Evolutionary conservation across 2,797 vertebrate genomes (phyloP), one percentile per base, ranked within the genome.

Genomic region (Lagorchestes hirsutus): DNA sequence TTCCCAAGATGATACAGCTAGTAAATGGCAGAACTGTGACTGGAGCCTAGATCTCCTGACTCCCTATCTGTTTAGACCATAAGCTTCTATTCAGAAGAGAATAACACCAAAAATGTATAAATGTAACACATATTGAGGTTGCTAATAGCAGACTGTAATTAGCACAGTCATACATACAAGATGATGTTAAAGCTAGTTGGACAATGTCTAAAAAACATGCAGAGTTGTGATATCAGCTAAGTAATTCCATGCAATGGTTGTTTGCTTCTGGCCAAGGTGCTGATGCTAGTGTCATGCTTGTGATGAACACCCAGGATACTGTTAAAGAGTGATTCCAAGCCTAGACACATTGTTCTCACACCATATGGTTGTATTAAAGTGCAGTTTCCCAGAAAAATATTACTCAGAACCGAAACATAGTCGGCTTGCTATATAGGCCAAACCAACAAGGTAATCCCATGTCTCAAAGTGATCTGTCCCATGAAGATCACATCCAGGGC

Each of bases 261-360:
- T 59, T 97, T 96, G 94, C 96, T 54, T 97, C 95, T 82, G 94
- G 96, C 93, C 54, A 5, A 92, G 16, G 10, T 93, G 92, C 95
- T 98, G 97, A 98, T 24, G 31, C 96, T 94, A 96, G 96, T 97
- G 90, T 97, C 50, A 0, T 96, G 46, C 97, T 4, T 28, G 96
- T 92, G 28, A 91, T 93, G 0, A 28, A 95, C 95, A 96, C 96
- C 97, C 96, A 55, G 95, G 98, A 97, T 97, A 97, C 97, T 98
- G 97, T 95, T 91, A 96, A 96, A 57, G 74, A 98, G 94, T 96
- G 93, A 57, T 97, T 97, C 97, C 96, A 98, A 98, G 97, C 96
- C 96, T 91, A 74, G 96, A 96, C 95, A 90, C 12, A 0, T 92
- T 96, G 93, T 97, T 97, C 98, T 92, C 97, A 98, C 96, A 13